phyloP scores from a whole-genome alignment of 2,888 invertebrate species.

The Peribatodes rhomboidaria region DNA sequence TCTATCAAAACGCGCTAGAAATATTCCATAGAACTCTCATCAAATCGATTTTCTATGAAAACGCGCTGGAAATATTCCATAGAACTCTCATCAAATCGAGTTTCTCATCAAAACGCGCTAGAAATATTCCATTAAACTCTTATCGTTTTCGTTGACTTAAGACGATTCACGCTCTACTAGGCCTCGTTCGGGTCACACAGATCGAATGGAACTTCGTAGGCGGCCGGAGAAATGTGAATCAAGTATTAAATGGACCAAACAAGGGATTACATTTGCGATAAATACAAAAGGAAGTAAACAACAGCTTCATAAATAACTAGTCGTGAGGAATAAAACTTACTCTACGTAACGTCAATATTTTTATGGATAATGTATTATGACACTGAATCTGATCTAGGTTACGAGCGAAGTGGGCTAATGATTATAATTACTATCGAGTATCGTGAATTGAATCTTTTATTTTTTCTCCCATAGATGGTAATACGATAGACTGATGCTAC shows the following conservation, averaged over 20 bases:
- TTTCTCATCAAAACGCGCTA: too few relatives aligned
- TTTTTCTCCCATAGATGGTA: too few relatives aligned
- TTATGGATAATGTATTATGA: slow-evolving; percentile 6
- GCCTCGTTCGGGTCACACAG: background rate
- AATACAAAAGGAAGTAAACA: too few relatives aligned
- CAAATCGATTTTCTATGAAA: too few relatives aligned
- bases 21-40: too few relatives aligned
- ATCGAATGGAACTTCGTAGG: background rate
- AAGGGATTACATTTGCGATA: background rate
- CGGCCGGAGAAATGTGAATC: background rate
- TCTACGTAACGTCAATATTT: background rate
- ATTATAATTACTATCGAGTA: background rate
- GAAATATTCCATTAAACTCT: too few relatives aligned
- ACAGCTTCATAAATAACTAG: background rate
- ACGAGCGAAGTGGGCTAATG: slow-evolving; percentile 3
- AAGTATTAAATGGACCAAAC: background rate
- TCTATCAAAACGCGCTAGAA: too few relatives aligned
- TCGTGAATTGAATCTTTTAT: background rate
- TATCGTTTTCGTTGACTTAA: background rate
- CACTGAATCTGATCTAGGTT: slow-evolving; percentile 10
- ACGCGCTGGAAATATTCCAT: too few relatives aligned
- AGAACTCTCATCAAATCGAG: too few relatives aligned
- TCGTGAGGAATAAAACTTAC: background rate
- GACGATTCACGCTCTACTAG: background rate
- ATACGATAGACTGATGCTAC: too few relatives aligned